Conservation (phyloP, 1,140 invertebrate genomes). For the Potamilus streckersoni region DNA sequence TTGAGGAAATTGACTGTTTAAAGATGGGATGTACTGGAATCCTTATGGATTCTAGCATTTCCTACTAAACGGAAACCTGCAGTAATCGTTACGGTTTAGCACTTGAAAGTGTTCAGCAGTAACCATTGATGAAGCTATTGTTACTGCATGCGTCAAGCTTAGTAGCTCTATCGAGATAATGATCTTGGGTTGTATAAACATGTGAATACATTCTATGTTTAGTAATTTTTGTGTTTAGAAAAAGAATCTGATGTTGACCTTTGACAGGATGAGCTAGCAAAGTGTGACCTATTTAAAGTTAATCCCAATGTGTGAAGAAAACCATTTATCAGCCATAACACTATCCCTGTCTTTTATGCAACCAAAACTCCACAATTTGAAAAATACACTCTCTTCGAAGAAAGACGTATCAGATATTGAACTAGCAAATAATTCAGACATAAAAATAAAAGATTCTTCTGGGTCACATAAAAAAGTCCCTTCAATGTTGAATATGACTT, state of each 20-base stretch:
- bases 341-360: slow-evolving; percentile 29
- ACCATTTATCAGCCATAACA: slow-evolving; percentile 44
- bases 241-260: slow-evolving; percentile 20
- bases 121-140: no score
- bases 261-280: slow-evolving; percentile 15
- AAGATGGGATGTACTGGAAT: no score
- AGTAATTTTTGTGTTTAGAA: slow-evolving; percentile 32
- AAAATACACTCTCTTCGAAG: slow-evolving; percentile 24
- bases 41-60: no score
- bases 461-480: not conserved
- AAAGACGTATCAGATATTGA: slow-evolving; percentile 29
- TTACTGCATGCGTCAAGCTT: no score
- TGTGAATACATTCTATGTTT: slow-evolving; percentile 37
- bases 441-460: no score
- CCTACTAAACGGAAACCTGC: no score
- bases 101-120: no score
- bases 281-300: slow-evolving; percentile 32
- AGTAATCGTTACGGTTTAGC: no score
- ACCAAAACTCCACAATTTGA: slow-evolving; percentile 7
- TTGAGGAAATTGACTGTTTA: no score
- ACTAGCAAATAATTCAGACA: slow-evolving; percentile 20
- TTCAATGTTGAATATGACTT: no score
- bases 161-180: no score
- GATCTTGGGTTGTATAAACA: no score
- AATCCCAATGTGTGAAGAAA: slow-evolving; percentile 30